phyloP scores from a whole-genome alignment of 1,140 invertebrate species.

The Wasmannia auropunctata region DNA sequence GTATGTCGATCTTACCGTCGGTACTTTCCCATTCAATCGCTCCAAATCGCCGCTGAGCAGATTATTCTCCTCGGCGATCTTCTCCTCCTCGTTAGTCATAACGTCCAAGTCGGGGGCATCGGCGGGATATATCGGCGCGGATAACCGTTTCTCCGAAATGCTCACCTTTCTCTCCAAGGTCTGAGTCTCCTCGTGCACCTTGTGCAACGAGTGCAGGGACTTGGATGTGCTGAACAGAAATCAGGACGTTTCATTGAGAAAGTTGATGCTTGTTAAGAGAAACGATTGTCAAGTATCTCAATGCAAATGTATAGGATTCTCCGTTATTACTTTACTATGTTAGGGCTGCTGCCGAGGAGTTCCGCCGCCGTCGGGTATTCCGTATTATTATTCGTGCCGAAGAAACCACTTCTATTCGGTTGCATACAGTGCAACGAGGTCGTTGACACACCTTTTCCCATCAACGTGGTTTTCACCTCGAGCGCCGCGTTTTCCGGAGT shows the following conservation, averaged over 20 bases:
- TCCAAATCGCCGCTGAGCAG: slow-evolving; percentile 81
- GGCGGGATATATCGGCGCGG: slow-evolving; percentile 80
- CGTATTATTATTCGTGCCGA: slow-evolving; percentile 90
- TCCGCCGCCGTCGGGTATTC: slow-evolving; percentile 91
- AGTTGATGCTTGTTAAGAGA: not conserved
- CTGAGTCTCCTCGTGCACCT: slow-evolving; percentile 69
- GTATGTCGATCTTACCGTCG: slow-evolving; percentile 75
- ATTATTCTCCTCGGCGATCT: slow-evolving; percentile 81
- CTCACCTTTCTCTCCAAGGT: slow-evolving; percentile 73
- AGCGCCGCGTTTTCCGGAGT: slow-evolving; percentile 78
- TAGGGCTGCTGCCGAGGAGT: slow-evolving; percentile 87
- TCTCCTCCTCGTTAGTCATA: slow-evolving; percentile 78
- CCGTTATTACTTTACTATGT: slow-evolving; percentile 83
- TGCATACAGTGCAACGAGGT: slow-evolving; percentile 80
- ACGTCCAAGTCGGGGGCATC: slow-evolving; percentile 70
- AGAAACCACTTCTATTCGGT: slow-evolving; percentile 76
- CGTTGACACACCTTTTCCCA: slow-evolving; percentile 77
- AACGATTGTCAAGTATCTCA: slow-evolving; percentile 7
- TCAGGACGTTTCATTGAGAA: not conserved
- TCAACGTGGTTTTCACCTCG: slow-evolving; percentile 77
- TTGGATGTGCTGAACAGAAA: slow-evolving; percentile 59
- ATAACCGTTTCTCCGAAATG: slow-evolving; percentile 80
- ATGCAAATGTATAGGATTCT: not conserved
- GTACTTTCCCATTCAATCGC: slow-evolving; percentile 80
- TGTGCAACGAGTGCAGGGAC: slow-evolving; percentile 81